These are phyloP conservation scores for Drosophila longiperda DNA, from an alignment of 2,888 invertebrate genomes.

Conservation along the genomic window DNA sequence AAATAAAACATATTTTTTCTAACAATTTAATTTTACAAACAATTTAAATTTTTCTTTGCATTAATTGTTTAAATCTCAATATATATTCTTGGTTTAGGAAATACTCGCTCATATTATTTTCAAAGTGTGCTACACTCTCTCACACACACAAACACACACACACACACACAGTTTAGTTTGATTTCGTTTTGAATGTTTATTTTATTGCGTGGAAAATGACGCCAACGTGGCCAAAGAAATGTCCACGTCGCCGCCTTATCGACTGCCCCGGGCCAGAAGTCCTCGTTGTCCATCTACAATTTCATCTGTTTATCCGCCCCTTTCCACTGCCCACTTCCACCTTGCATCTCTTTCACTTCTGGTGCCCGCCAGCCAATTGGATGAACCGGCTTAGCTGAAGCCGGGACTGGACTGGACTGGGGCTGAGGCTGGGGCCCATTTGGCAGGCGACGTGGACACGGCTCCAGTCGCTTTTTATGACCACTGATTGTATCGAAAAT, in stretches of 20 bases:
- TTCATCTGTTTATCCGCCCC: conserved; percentile 1
- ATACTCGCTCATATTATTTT: neutral
- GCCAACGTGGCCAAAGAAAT: conserved; percentile 83
- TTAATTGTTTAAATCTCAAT: neutral
- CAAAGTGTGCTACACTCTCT: neutral
- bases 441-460: conserved; percentile 63
- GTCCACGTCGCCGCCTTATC: conserved; percentile 64
- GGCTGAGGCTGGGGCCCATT: conserved; percentile 35
- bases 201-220: conserved; percentile 84
- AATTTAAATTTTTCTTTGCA: neutral
- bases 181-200: conserved; percentile 84
- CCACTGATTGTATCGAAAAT: conserved; percentile 75
- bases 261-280: conserved; percentile 17
- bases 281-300: conserved; percentile 24
- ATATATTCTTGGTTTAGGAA: neutral
- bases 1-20: neutral
- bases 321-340: neutral
- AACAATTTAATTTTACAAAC: neutral
- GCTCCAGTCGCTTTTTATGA: conserved; percentile 81
- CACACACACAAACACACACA: neutral
- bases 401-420: neutral
- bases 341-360: neutral
- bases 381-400: conserved; percentile 27
- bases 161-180: conserved; percentile 72
- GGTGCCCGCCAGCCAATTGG: conserved; percentile 25